Evolutionary conservation across 2,888 invertebrate genomes (phyloP), one percentile per base, ranked within the genome.

Genomic region (Lissocephala sabroskyi): DNA sequence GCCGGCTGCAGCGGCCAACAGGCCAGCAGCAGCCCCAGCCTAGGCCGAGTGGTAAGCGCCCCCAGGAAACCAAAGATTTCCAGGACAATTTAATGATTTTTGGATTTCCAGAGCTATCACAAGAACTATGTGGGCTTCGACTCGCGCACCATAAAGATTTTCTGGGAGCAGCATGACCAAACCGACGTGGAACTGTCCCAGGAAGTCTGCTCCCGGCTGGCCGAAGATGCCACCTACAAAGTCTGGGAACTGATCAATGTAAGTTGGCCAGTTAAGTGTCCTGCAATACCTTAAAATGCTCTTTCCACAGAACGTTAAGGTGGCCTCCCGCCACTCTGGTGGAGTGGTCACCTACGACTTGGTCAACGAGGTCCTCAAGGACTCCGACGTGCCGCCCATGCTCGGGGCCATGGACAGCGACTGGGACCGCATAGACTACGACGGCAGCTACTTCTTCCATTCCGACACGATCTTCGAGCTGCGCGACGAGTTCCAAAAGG

Each of bases 141-240:
- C 26, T 67, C 82, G 1, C 77, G 82, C 28, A 79, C 80, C 11
- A 79, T 85, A 0, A 84, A 84, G 59, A 80, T 83, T 6, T 81
- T 84, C 33, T 85, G 85, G 84, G 85, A 85, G 48, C 85, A 85
- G 53, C 79, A 84, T 52, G 83, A 84, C 36, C 81, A 82, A 46
- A 82, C 79, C 28, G 84, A 83, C 52, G 79, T 80, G 4, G 84
- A 84, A 28, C 53, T 85, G 3, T 71, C 79, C 0, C 64, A 76
- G 11, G 85, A 84, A 18, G 79, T 84, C 3, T 81, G 80, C 41
- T 66, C 82, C 0, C 73, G 79, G 1, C 47, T 85, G 3, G 84
- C 85, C 0, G 85, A 85, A 53, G 85, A 85, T 68, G 83, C 73
- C 2, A 81, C 85, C 5, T 85, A 84, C 52, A 84, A 83, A 57